Evolutionary conservation across 2,113 vertebrate genomes (phyloP), one percentile per base, ranked within the genome.

Genomic region (Myanophis thanlyinensis): DNA sequence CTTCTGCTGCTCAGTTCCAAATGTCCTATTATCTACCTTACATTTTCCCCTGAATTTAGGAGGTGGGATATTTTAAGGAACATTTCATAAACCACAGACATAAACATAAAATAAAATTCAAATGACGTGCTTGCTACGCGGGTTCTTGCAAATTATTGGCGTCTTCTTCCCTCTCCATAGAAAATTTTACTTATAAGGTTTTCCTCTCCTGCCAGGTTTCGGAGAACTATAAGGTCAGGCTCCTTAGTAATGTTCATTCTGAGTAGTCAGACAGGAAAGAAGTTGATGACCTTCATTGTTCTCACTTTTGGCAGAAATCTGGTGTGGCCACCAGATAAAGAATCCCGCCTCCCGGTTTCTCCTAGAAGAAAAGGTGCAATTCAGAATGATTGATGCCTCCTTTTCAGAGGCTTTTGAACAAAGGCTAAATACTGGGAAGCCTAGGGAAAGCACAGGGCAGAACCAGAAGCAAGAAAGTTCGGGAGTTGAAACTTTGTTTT

Each of bases 311-410:
- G 44, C 27, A 46, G 44, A 53, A 53, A 18, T n/a, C 90, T 49
- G 53, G n/a, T 91, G 85, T 49, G 35, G n/a, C 53, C 47, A 56
- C 23, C 85, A 87, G 91, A 91, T 91, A 87, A 91, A 35, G 48
- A 35, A 80, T 51, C 18, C 30, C 35, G 1, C 25, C 1, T 6
- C n/a, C 46, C 0, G 11, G 40, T 80, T 80, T 80, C 73, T 80
- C 35, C 35, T 80, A 10, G 73, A 80, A 80, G 27, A 7, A 62
- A 80, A 35, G 3, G 35, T 35, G 27, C 56, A 40, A 53, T 44
- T 12, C 87, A 3, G 13, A 52, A n/a, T 51, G 48, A 52, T 86
- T 12, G 85, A 86, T 86, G 7, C 49, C 87, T 88, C 87, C 49
- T 22, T 52, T 35, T 51, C 47, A 52, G 30, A 30, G 49, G 18